These are phyloP conservation scores for Popillia japonica DNA, from an alignment of 1,140 invertebrate species.

Conservation along the genomic window DNA sequence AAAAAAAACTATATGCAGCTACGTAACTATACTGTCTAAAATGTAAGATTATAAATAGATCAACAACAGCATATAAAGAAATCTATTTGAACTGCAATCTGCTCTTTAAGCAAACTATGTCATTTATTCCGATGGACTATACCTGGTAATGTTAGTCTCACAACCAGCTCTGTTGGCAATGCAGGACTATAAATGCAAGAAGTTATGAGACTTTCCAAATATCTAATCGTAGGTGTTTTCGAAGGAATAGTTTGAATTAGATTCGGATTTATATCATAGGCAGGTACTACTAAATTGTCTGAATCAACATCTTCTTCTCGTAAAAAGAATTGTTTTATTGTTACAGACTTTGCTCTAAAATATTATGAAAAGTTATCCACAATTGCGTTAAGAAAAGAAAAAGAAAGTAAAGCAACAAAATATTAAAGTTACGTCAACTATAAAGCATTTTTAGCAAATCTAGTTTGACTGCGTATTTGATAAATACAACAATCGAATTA, in stretches of 20 bases:
- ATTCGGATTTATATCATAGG: constrained; percentile 39
- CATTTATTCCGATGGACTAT: neutral
- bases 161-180: neutral
- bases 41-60: too few relatives aligned
- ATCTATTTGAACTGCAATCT: too few relatives aligned
- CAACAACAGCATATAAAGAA: too few relatives aligned
- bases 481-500: too few relatives aligned
- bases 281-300: constrained; percentile 39
- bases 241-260: neutral
- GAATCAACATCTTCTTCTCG: constrained; percentile 37
- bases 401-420: too few relatives aligned
- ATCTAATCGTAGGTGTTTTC: neutral
- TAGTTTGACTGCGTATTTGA: too few relatives aligned
- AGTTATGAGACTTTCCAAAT: constrained; percentile 36
- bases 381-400: neutral
- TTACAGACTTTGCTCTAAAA: constrained; percentile 46
- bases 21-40: too few relatives aligned
- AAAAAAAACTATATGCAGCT: too few relatives aligned
- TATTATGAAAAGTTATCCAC: neutral
- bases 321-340: constrained; percentile 42
- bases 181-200: constrained; percentile 11
- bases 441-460: too few relatives aligned
- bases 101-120: too few relatives aligned
- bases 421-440: too few relatives aligned
- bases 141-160: neutral